Evolutionary conservation across 2,113 vertebrate genomes (phyloP), one percentile per base, ranked within the genome.

Genomic region (Odontesthes bonariensis): DNA sequence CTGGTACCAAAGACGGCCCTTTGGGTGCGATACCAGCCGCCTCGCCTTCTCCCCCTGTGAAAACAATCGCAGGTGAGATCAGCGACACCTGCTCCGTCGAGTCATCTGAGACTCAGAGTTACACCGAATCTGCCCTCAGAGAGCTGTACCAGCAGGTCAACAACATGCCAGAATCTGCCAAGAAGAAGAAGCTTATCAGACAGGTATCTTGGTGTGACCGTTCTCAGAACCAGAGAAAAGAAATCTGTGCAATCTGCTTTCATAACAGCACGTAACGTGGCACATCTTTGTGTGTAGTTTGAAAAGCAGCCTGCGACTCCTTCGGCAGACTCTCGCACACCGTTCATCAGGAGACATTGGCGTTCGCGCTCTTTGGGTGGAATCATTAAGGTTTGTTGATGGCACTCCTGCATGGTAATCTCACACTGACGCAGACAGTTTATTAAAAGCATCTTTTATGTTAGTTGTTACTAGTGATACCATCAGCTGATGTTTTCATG

Each of bases 141-240:
- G 97, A 99, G 64, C 94, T 99, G 32, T 98, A 96, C 88, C 93
- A 93, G 32, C 97, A 99, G 0, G 96, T 99, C 83, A 95, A 91
- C 84, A 95, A 89, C 65, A 96, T 99, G 97, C 97, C 97, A 0
- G 95, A 97, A 47, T 99, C 97, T 2, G 95, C 97, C 54, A 99
- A 99, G 89, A 99, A 99, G 93, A 98, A 98, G 73, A 97, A 97
- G 35, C 94, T 99, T 57, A 96, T 99, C 75, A 94, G 96, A 83
- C 97, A 98, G 96, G 98, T 49, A 38, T 1, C 27, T 54, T 11
- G 6, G 2, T 19, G 9, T 8, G 17, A 42, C 1, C 10, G 4
- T 1, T 16, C 1, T 6, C 8, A 55, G 8, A 11, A 20, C 2
- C 65, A 55, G 32, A 19, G 12, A 7, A 68, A 46, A 51, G 10